Percentiles rank a stretch among this genome's conserved stretches.
Evolutionary conservation across 2,888 invertebrate species (phyloP).

Genomic region (Protodeltote pygarga): DNA sequence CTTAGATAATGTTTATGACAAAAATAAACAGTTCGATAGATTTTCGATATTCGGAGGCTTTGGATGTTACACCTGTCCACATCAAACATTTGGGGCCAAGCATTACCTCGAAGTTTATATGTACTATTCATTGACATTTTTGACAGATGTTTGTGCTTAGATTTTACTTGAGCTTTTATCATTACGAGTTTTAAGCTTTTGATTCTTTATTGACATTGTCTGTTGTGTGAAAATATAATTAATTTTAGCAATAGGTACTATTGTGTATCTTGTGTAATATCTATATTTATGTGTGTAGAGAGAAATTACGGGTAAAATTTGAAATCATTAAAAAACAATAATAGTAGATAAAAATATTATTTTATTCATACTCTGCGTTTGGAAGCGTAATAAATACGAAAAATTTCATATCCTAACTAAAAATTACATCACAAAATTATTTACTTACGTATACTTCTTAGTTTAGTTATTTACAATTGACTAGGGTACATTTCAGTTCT

Average conservation of each 20-base stretch:
- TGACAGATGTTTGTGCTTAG: constrained; percentile 36
- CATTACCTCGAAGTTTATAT: constrained; percentile 31
- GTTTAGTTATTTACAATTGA: constrained; percentile 84
- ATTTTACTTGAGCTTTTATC: constrained; percentile 29
- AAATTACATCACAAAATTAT: constrained; percentile 85
- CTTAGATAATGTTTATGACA: constrained; percentile 33
- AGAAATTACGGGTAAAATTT: constrained; percentile 12
- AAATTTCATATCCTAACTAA: constrained; percentile 81
- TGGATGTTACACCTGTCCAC: constrained; percentile 40
- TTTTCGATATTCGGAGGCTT: constrained; percentile 5
- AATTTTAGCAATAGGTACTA: constrained; percentile 8
- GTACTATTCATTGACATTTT: constrained; percentile 44
- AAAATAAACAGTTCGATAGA: constrained; percentile 28
- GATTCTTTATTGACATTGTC: not conserved
- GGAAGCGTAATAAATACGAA: constrained; percentile 87
- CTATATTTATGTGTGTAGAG: constrained; percentile 13
- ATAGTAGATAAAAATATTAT: constrained; percentile 83
- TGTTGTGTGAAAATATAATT: constrained; percentile 2
- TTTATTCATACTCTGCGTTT: constrained; percentile 85
- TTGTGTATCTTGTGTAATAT: constrained; percentile 14
- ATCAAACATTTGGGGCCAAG: constrained; percentile 26
- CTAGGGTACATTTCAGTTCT: constrained; percentile 87
- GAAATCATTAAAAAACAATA: constrained; percentile 63
- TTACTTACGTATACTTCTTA: constrained; percentile 72
- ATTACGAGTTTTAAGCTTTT: constrained; percentile 8